Base-by-base conservation (phyloP, 2,888 invertebrate species). In the Patella pellucida region DNA sequence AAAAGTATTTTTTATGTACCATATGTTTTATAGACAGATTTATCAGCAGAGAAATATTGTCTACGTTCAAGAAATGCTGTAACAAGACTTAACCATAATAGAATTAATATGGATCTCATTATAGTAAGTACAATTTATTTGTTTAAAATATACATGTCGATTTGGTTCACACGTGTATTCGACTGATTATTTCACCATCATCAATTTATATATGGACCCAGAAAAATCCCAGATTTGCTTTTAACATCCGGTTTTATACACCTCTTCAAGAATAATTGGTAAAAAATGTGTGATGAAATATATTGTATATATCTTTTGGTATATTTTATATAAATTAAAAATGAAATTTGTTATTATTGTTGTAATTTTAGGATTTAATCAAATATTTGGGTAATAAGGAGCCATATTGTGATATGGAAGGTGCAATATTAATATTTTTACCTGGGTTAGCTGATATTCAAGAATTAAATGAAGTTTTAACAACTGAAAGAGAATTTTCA, bases 371-470 rank as follows among this genome's bases (percentile, higher is more conserved):
- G 86, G 89, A 89, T 23, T 72, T 87, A 51, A 54, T 90, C 68
- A 74, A 82, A 31, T 83, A 84, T 71, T 71, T 89, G 15, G 84
- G 84, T 19, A 82, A 76, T 68, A 77, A 82, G 74, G 76, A 76
- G 1, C 74, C 79, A 27, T 88, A 82, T 76, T 69, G 77, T 56
- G 68, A 82, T 9, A 72, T 86, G 67, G 82, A 84, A 41, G 90
- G 90, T 2, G 87, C 89, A 16, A 85, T 90, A n/a, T 83, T 90
- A 16, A 83, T 90, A 67, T 90, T 90, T 75, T 82, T 90, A 51
- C 90, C 90, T 14, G 90, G 90, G 16, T 75, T 89, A 50, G 80
- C 88, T 4, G 86, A 89, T 74, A 90, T 90, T 9, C 89, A 89
- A 73, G 89, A 89, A 71, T 78, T 90, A 68, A 83, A 88, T 75